Evolutionary conservation across 1,140 invertebrate genomes (phyloP), one percentile per base, ranked within the genome.

Genomic region (Eueides isabella): DNA sequence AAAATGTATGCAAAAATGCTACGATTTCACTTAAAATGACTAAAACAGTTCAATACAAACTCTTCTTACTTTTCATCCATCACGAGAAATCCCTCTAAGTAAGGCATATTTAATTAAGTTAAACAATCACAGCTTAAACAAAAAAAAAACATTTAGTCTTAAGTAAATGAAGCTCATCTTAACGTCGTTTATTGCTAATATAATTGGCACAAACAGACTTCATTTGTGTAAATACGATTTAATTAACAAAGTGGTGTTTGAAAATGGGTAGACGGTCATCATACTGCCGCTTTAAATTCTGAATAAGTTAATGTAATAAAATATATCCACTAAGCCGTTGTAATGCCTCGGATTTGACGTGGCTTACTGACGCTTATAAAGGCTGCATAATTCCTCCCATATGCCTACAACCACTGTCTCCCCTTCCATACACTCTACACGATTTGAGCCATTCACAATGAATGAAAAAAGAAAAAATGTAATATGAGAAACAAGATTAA

Each of bases 281-380:
- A 81, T 77, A 73, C 19, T 30, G 33, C 71, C 75, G 72, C 75
- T 82, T 77, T 79, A 77, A 80, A 77, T 77, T 71, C 79, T 79
- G 82, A 82, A 85, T 85, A 83, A 85, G 82, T 85, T 81, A 88
- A 86, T 75, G 79, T 86, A 88, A 87, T 88, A 85, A 87, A 88
- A 86, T 88, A 88, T 84, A 86, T 87, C 85, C 83, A 82, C 71
- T 84, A 82, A 87, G 77, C 82, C 77, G 65, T 72, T 62, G 76
- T 85, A 85, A 86, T 75, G 71, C 81, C 77, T 41, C 62, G 78
- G 84, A 80, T 85, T 85, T 87, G 80, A 83, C 75, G 72, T 79
- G 77, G 84, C 84, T 88, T 85, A 87, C 77, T 80, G 73, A 75
- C 80, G 85, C 81, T 85, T 88, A 85, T 78, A 81, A 84, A 83